Conservation (phyloP, 2,888 invertebrate genomes). For the Acrobasis repandana region DNA sequence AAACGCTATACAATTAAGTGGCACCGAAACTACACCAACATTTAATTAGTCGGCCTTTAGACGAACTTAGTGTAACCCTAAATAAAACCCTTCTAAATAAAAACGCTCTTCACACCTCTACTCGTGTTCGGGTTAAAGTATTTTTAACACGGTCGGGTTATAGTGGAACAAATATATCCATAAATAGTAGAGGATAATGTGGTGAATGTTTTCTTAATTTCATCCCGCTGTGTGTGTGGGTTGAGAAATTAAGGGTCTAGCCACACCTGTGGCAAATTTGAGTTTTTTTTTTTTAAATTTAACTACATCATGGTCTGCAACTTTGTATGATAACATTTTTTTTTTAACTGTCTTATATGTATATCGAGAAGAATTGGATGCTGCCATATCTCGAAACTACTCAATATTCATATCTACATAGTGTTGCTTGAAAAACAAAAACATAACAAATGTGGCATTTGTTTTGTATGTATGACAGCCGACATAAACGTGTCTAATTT, state of each 20-base stretch:
- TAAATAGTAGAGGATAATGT: conserved; percentile 63
- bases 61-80: conserved; percentile 28
- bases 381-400: too few relatives aligned
- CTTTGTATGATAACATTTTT: too few relatives aligned
- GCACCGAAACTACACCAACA: conserved; percentile 21
- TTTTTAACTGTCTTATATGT: too few relatives aligned
- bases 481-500: too few relatives aligned
- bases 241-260: conserved; percentile 68
- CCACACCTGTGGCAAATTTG: too few relatives aligned
- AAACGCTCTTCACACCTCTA: conserved; percentile 36
- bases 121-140: conserved; percentile 36
- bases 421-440: too few relatives aligned
- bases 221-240: conserved; percentile 74
- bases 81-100: conserved; percentile 37
- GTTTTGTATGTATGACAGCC: too few relatives aligned
- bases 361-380: too few relatives aligned
- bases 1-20: conserved; percentile 16
- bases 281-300: too few relatives aligned
- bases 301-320: too few relatives aligned
- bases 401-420: too few relatives aligned
- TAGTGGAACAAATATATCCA: conserved; percentile 49
- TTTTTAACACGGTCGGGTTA: conserved; percentile 46
- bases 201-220: conserved; percentile 81
- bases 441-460: too few relatives aligned
- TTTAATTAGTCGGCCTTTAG: conserved; percentile 23